Evolutionary conservation across 2,888 invertebrate species (phyloP), one percentile per base, ranked within the genome.

Genomic region (Torymus tubicola): DNA sequence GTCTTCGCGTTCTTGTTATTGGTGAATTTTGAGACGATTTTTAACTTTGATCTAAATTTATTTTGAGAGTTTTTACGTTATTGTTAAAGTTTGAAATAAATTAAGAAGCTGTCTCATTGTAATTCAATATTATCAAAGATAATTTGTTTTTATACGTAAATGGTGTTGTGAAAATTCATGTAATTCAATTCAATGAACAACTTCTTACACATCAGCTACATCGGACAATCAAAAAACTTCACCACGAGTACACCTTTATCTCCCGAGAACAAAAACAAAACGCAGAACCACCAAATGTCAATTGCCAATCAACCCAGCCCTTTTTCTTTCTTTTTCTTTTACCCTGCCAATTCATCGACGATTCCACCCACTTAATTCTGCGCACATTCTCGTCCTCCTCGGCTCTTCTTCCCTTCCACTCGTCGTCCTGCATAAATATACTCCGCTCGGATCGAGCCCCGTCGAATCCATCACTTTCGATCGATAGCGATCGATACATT

Each of bases 401-500:
- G 13, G 24, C 31, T 18, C 18, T 16, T 65, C 50, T 21, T 67
- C 53, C 11, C 21, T n/a, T 18, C 57, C 31, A 67, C 53, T 14
- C 18, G 52, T 5, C 12, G 0, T 16, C 52, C 13, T n/a, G 42
- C 67, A 14, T 18, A 67, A 61, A 21, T 24, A 52, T n/a, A 64
- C 24, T 50, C 50, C 64, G 42, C 11, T 52, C 12, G 16, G 52
- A 63, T 64, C 73, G 50, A 24, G 24, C 68, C 67, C 57, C 69
- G 52, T 69, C 73, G 64, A 69, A 82, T 82, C 82, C 78, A 82
- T 82, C 82, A 82, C 71, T 64, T 81, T 82, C 82, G 72, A 69
- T 82, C 75, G 82, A 82, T 82, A 82, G 65, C 55, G 10, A 82
- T 82, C 82, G 81, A 72, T 82, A 75, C 80, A 82, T 82, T 82